Evolutionary conservation across 2,113 vertebrate species (phyloP).

Genomic region (Paratilapia polleni): DNA sequence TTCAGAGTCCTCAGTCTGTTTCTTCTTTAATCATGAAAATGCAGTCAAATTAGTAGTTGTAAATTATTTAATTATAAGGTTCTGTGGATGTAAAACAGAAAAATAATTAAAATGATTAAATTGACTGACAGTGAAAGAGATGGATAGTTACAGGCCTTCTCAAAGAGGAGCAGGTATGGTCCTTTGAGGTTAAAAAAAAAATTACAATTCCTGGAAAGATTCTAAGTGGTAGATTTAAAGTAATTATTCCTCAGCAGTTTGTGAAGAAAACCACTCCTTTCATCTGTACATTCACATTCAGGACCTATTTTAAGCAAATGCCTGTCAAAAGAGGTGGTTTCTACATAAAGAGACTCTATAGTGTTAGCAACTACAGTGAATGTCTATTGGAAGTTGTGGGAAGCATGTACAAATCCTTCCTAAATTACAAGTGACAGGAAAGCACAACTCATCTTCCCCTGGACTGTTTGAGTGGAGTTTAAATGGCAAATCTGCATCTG

Average conservation of each 20-base stretch:
- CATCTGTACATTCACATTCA: background rate
- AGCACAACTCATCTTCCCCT: background rate
- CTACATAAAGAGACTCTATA: background rate
- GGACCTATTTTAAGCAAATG: background rate
- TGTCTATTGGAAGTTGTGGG: background rate
- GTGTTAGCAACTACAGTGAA: background rate
- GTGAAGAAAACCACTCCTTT: background rate
- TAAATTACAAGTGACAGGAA: slow-evolving; percentile 26
- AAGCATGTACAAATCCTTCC: background rate
- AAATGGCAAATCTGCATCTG: slow-evolving; percentile 6
- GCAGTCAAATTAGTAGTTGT: background rate
- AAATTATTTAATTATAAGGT: background rate
- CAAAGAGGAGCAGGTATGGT: background rate
- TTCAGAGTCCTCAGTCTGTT: background rate
- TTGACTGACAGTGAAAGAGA: slow-evolving; percentile 7
- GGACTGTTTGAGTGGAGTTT: slow-evolving; percentile 10
- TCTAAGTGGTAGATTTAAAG: background rate
- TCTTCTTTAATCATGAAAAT: background rate
- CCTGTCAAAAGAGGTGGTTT: slow-evolving; percentile 19
- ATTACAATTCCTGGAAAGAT: background rate
- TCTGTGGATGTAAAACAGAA: background rate
- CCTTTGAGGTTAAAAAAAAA: background rate
- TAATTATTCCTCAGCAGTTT: slow-evolving; percentile 12
- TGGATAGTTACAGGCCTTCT: slow-evolving; percentile 11
- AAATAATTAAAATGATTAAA: slow-evolving; percentile 9